phyloP scores from a whole-genome alignment of 2,113 vertebrate species.

The Pipa parva region DNA sequence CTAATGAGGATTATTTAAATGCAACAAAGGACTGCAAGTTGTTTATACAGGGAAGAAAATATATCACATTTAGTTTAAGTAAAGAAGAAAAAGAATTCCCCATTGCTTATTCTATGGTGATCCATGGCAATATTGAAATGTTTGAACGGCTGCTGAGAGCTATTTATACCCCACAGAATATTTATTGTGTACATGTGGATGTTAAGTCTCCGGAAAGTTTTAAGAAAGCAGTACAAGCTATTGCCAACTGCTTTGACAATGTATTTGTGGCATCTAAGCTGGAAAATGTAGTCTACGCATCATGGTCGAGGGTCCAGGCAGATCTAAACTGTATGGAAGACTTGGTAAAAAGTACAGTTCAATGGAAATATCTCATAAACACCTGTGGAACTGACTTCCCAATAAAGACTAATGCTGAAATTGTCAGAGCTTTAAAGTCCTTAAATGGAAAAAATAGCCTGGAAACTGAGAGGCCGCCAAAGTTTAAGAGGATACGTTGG shows the following conservation, averaged over 20 bases:
- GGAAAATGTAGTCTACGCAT: slow-evolving; percentile 76
- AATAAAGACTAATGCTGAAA: slow-evolving; percentile 86
- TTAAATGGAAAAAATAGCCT: slow-evolving; percentile 77
- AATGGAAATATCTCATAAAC: slow-evolving; percentile 84
- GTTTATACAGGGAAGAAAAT: slow-evolving; percentile 63
- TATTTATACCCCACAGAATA: slow-evolving; percentile 80
- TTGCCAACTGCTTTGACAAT: slow-evolving; percentile 78
- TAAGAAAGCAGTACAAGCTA: slow-evolving; percentile 63
- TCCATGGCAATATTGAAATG: slow-evolving; percentile 86
- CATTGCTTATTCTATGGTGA: slow-evolving; percentile 85
- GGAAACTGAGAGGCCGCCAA: slow-evolving; percentile 68
- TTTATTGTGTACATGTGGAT: slow-evolving; percentile 87
- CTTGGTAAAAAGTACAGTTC: slow-evolving; percentile 62
- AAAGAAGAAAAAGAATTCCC: slow-evolving; percentile 72
- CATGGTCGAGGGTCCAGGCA: slow-evolving; percentile 86
- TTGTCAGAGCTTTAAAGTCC: slow-evolving; percentile 63
- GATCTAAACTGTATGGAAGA: slow-evolving; percentile 91
- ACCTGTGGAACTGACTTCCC: slow-evolving; percentile 89
- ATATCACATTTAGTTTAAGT: slow-evolving; percentile 67
- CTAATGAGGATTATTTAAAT: slow-evolving; percentile 64
- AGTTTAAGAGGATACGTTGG: slow-evolving; percentile 68
- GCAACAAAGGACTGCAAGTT: slow-evolving; percentile 66
- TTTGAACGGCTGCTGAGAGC: slow-evolving; percentile 82
- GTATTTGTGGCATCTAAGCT: slow-evolving; percentile 79
- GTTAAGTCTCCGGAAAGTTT: slow-evolving; percentile 65